Evolutionary conservation across 2,113 vertebrate species (phyloP), one percentile per base, ranked within the genome.

Genomic region (Psettodes erumei): DNA sequence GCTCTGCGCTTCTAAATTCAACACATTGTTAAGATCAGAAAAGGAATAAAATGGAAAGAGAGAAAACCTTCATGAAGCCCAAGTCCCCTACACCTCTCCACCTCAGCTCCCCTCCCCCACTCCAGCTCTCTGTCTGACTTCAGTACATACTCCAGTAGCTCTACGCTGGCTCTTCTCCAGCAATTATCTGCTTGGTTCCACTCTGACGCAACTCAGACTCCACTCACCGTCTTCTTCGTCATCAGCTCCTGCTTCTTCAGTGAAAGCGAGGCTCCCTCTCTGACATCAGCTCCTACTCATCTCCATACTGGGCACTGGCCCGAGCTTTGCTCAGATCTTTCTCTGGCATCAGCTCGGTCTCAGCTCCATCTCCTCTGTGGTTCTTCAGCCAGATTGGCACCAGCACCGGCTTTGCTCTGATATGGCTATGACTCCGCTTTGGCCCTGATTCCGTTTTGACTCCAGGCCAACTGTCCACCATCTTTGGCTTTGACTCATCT

Each of bases 181-280:
- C 81, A 89, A 90, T 89, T 89, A 90, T 89, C 83, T 82, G 84
- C 67, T 89, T 68, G 87, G 86, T 91, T 90, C 87, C 84, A 83
- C 90, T 86, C 87, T 90, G 90, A 90, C 89, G 90, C 87, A 91
- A 83, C 79, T 87, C 79, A 74, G 76, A 81, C 70, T 82, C 82
- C 68, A 54, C 87, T 90, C 87, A 83, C 84, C 78, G 23, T 87
- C 81, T 51, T 74, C 71, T 76, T 87, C 86, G 86, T 90, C 89
- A 90, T 90, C 89, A 79, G 65, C 79, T 87, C 53, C 76, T 50
- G 80, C 82, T 84, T 83, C 62, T 68, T 79, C 60, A 15, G 79
- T 75, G 32, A 76, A 87, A 79, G 68, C 55, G 58, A 83, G 77
- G 63, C 88, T 89, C 86, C 56, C 56, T 85, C 78, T 61, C 85